Evolutionary conservation across 2,113 vertebrate species (phyloP).

Genomic region (Arothron firmamentum): DNA sequence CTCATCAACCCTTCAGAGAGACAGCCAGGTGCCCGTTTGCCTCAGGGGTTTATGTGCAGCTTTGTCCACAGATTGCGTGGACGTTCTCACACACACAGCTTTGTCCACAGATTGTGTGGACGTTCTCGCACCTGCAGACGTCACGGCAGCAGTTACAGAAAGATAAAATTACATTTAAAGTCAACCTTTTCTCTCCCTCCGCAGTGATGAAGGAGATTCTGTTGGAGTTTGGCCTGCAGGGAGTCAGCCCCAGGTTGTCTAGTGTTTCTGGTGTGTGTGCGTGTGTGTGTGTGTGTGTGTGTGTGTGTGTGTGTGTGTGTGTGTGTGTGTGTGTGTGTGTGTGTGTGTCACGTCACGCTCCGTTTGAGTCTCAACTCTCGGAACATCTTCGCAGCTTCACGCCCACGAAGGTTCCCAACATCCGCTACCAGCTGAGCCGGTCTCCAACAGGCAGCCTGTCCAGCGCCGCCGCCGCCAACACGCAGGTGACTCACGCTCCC

Average conservation of each 20-base stretch:
- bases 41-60: too few relatives aligned
- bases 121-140: too few relatives aligned
- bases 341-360: constrained; percentile 11
- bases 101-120: too few relatives aligned
- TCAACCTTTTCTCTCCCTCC: constrained; percentile 7
- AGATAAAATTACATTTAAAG: background rate
- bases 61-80: too few relatives aligned
- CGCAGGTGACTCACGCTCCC: constrained; percentile 43
- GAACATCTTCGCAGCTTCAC: constrained; percentile 57
- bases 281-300: constrained; percentile 7
- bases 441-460: constrained; percentile 13
- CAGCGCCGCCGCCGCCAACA: constrained; percentile 17
- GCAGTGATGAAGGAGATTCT: constrained; percentile 78
- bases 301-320: constrained; percentile 6
- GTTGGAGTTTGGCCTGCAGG: constrained; percentile 76
- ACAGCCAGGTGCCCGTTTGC: constrained; percentile 65
- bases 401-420: constrained; percentile 72
- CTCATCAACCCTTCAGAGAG: constrained; percentile 74
- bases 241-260: constrained; percentile 70
- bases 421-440: constrained; percentile 73
- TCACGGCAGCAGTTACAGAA: too few relatives aligned
- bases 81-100: too few relatives aligned
- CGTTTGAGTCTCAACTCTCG: constrained; percentile 16
- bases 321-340: background rate
- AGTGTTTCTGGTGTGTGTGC: constrained; percentile 2